Percentiles rank a stretch among this genome's conserved stretches.
These are phyloP conservation scores for Perccottus glenii DNA, from an alignment of 2,113 vertebrate species.

Conservation along the genomic window DNA sequence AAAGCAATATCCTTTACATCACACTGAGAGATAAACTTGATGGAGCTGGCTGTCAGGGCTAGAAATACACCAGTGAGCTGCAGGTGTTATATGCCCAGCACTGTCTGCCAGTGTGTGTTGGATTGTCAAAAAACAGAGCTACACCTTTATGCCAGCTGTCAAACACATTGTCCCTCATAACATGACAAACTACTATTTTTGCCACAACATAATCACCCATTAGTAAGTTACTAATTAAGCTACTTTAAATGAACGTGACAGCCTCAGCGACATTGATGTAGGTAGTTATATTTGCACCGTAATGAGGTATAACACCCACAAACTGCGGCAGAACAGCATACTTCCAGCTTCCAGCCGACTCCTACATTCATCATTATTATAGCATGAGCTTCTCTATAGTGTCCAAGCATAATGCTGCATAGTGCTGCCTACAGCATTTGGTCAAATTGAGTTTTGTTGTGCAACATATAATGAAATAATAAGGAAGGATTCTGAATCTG, in stretches of 20 bases:
- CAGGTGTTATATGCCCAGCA: background rate
- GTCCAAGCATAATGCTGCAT: background rate
- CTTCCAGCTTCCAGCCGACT: background rate
- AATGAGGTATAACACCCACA: background rate
- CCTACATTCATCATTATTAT: background rate
- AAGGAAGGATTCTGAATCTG: no score
- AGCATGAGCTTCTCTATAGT: background rate
- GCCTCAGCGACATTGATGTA: background rate
- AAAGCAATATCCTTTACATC: background rate
- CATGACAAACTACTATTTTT: background rate
- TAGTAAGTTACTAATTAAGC: background rate
- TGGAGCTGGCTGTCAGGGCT: background rate
- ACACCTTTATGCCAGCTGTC: background rate
- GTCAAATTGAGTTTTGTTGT: background rate
- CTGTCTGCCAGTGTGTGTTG: background rate
- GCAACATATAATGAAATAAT: background rate
- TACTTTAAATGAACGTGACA: background rate
- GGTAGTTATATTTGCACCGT: background rate
- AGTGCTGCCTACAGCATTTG: background rate
- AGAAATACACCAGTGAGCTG: background rate
- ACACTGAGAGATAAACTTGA: background rate
- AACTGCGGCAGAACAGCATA: background rate
- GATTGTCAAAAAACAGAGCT: background rate
- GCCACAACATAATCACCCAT: background rate
- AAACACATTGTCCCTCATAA: background rate